phyloP scores from a whole-genome alignment of 2,113 vertebrate species.

The Elephantulus edwardii region DNA sequence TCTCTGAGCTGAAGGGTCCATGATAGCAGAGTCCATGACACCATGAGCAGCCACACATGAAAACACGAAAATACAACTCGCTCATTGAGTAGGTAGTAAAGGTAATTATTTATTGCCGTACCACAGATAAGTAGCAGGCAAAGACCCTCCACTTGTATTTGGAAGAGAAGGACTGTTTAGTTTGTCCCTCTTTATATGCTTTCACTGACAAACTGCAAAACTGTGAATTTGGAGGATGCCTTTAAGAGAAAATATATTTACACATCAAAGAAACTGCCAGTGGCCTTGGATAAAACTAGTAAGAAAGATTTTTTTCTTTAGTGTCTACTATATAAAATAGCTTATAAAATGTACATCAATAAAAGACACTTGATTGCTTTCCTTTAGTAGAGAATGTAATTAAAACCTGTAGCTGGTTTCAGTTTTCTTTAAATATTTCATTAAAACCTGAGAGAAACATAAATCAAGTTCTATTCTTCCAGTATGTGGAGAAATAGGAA shows the following conservation, averaged over 20 bases:
- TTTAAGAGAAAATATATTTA: constrained; percentile 48
- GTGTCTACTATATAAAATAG: not conserved
- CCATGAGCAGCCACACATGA: not conserved
- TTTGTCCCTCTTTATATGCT: constrained; percentile 8
- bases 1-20: not conserved
- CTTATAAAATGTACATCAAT: constrained; percentile 37
- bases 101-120: too few relatives aligned
- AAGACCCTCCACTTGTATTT: not conserved
- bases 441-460: constrained; percentile 57
- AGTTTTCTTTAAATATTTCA: constrained; percentile 61
- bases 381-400: constrained; percentile 59
- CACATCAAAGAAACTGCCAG: constrained; percentile 27
- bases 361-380: constrained; percentile 53
- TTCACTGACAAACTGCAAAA: not conserved
- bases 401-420: constrained; percentile 33
- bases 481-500: constrained; percentile 11
- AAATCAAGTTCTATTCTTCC: constrained; percentile 45
- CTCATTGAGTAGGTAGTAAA: too few relatives aligned
- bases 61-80: constrained; percentile 1
- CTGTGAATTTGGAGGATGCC: not conserved
- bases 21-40: not conserved
- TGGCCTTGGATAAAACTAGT: not conserved
- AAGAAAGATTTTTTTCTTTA: constrained; percentile 22
- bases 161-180: not conserved
- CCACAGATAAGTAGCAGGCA: not conserved